Percentiles rank a stretch among this genome's conserved stretches.
These are phyloP conservation scores for Chaetogeoica ovagalla DNA, from an alignment of 2,888 invertebrate species.

Conservation along the genomic window DNA sequence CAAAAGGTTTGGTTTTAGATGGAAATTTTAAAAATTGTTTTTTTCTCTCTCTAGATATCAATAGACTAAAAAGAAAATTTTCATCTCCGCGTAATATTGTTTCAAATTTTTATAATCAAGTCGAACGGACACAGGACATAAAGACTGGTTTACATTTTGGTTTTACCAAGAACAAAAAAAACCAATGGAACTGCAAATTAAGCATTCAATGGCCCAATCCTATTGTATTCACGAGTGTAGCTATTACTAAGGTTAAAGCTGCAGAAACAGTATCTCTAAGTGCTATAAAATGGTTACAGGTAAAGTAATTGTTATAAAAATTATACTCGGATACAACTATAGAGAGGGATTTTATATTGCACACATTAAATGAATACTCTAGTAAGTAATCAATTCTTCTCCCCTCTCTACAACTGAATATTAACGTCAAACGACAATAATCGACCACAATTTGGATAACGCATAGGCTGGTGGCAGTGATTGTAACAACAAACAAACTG, in stretches of 20 bases:
- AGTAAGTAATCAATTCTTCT: too few relatives aligned
- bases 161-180: slow-evolving; percentile 45
- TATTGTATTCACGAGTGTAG: slow-evolving; percentile 49
- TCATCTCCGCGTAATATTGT: slow-evolving; percentile 27
- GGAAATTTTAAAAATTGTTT: background rate
- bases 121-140: slow-evolving; percentile 22
- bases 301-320: slow-evolving; percentile 21
- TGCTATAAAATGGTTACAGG: slow-evolving; percentile 55
- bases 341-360: too few relatives aligned
- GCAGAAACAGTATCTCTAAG: slow-evolving; percentile 50
- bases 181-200: slow-evolving; percentile 53
- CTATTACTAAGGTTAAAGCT: slow-evolving; percentile 54
- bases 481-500: too few relatives aligned
- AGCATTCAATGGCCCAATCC: slow-evolving; percentile 53
- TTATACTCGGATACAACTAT: too few relatives aligned
- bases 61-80: slow-evolving; percentile 33
- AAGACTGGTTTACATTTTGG: slow-evolving; percentile 37
- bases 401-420: too few relatives aligned
- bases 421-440: too few relatives aligned
- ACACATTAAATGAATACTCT: too few relatives aligned
- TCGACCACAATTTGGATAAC: too few relatives aligned
- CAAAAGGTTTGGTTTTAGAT: background rate
- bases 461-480: too few relatives aligned
- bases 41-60: slow-evolving; percentile 20
- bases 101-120: slow-evolving; percentile 44